phyloP scores from a whole-genome alignment of 2,888 invertebrate genomes.

The Platycnemis pennipes region DNA sequence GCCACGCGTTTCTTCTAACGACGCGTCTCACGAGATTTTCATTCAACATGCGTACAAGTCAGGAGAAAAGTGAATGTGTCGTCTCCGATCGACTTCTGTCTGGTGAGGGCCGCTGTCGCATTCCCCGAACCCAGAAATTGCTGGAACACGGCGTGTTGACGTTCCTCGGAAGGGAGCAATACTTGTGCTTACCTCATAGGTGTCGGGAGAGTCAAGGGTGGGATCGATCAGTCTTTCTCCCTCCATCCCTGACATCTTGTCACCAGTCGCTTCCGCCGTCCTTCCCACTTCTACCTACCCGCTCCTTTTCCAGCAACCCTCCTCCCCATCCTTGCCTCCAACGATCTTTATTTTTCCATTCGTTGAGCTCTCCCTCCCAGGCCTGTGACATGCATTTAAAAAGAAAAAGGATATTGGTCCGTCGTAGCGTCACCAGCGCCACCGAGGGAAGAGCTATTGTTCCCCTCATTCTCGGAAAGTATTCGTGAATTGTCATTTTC shows the following conservation, averaged over 20 bases:
- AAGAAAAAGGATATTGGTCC: background rate
- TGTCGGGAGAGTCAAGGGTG: background rate
- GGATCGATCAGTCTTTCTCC: background rate
- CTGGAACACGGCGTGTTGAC: background rate
- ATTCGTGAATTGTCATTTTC: background rate
- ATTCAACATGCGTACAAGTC: too few relatives aligned
- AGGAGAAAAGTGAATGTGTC: too few relatives aligned
- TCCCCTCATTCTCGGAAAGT: background rate
- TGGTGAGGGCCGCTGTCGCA: background rate
- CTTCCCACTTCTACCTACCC: background rate
- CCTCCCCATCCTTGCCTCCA: background rate
- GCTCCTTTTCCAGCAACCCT: background rate
- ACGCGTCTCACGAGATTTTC: too few relatives aligned
- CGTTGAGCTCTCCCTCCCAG: background rate
- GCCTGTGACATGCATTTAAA: background rate
- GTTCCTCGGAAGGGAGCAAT: background rate
- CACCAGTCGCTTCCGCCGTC: background rate
- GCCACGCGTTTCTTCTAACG: too few relatives aligned
- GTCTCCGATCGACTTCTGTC: background rate
- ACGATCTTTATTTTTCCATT: background rate
- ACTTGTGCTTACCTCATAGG: background rate
- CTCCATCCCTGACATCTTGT: background rate
- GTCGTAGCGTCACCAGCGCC: background rate
- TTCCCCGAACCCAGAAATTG: background rate
- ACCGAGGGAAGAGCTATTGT: background rate